Evolutionary conservation across 2,113 vertebrate species (phyloP), one percentile per base, ranked within the genome.

Genomic region (Australoheros scitulus): DNA sequence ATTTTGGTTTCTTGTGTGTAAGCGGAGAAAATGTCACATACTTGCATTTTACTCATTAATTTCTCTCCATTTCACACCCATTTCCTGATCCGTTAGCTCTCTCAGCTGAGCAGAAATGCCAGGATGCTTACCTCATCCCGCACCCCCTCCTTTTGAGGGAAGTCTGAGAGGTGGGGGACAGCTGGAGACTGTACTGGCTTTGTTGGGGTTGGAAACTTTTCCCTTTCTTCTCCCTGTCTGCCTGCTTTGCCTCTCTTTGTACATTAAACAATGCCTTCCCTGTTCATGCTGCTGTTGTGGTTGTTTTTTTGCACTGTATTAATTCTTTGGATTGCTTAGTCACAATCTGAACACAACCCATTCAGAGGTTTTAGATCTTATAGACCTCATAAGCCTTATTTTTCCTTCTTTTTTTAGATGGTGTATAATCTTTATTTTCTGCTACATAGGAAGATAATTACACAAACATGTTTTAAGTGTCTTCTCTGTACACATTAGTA

Each of bases 201-300:
- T 93, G 93, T 94, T 90, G 83, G 65, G 59, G 55, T 87, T 90
- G 91, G 91, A 93, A 93, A 91, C 83, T 81, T 86, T 91, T 85
- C 68, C 63, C 81, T 89, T 90, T 88, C 81, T 91, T 87, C 80
- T 83, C 63, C 61, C 43, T 56, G 76, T 74, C 20, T n/a, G 80
- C 57, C 74, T 47, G 77, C 60, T 77, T 80, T 77, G 86, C 75
- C 81, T 88, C 55, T 81, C 79, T 89, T 91, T 91, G 81, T 89
- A 70, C 81, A 24, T 61, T 74, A 47, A 87, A 90, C 87, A 91
- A 91, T 80, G 61, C 63, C 52, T 76, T 61, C 50, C 24, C 82
- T 92, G 89, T 92, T 90, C 65, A 70, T 22, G 3, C 57, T 86
- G 50, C 56, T 64, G 15, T 64, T n/a, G 76, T 76, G 36, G 17